Conservation (phyloP, 1,140 invertebrate species). For the Trichogramma pretiosum region DNA sequence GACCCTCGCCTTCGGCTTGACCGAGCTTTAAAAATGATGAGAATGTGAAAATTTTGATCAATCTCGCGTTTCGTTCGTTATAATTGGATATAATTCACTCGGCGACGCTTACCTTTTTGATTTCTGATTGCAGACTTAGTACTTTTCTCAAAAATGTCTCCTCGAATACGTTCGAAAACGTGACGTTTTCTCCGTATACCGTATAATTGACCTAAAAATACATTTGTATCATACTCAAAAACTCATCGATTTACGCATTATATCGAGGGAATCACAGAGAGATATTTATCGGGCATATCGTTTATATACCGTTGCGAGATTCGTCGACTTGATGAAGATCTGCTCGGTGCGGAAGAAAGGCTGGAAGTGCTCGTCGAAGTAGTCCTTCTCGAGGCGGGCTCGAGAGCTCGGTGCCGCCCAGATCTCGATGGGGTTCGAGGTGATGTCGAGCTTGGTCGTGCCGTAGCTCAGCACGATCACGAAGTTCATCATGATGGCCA, state of each 20-base stretch:
- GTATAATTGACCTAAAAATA: too few relatives aligned
- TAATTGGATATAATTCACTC: conserved; percentile 52
- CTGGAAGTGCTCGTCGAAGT: conserved; percentile 85
- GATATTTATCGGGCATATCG: too few relatives aligned
- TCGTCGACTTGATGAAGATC: conserved; percentile 59
- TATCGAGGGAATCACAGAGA: too few relatives aligned
- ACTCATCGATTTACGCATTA: too few relatives aligned
- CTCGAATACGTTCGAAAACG: conserved; percentile 75
- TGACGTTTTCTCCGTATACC: too few relatives aligned
- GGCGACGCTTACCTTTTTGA: conserved; percentile 64
- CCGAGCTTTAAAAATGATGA: conserved; percentile 38
- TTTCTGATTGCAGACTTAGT: conserved; percentile 66
- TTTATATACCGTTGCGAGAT: conserved; percentile 12
- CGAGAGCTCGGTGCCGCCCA: conserved; percentile 86
- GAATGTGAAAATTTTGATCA: too few relatives aligned
- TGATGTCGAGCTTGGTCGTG: conserved; percentile 59
- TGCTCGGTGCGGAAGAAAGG: conserved; percentile 95
- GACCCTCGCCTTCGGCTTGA: conserved; percentile 37
- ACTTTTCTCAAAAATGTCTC: conserved; percentile 68
- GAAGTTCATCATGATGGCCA: background rate
- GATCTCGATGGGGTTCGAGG: conserved; percentile 91
- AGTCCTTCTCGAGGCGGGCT: conserved; percentile 78
- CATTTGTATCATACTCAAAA: too few relatives aligned
- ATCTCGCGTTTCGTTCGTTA: conserved; percentile 51
- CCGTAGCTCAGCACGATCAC: conserved; percentile 51